phyloP scores from a whole-genome alignment of 1,140 invertebrate species.

The Scaptomyza graminum region DNA sequence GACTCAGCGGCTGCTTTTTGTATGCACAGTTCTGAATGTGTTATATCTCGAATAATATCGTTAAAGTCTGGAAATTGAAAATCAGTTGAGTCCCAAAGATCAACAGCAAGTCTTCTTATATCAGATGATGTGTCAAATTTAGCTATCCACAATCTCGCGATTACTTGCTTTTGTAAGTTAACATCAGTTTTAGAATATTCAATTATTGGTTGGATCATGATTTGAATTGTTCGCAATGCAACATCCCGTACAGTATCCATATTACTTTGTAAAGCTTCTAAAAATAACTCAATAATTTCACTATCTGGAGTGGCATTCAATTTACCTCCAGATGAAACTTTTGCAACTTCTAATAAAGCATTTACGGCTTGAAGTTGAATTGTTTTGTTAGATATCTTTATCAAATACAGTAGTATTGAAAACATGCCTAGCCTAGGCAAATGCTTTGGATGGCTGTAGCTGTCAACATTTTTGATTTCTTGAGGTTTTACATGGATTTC shows the following conservation, averaged over 20 bases:
- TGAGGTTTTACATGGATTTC: constrained; percentile 87
- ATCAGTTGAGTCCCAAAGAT: constrained; percentile 88
- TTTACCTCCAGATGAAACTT: constrained; percentile 87
- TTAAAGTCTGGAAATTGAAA: constrained; percentile 86
- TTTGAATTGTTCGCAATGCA: constrained; percentile 89
- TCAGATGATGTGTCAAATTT: constrained; percentile 89
- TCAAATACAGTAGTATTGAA: constrained; percentile 90
- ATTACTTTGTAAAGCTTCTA: constrained; percentile 89
- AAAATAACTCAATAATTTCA: constrained; percentile 91
- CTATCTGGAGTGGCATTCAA: constrained; percentile 87
- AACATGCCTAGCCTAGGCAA: constrained; percentile 93
- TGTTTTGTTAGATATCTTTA: constrained; percentile 88
- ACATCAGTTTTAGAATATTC: constrained; percentile 86
- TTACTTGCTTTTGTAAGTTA: constrained; percentile 85
- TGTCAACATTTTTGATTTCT: constrained; percentile 85
- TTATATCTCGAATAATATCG: constrained; percentile 90
- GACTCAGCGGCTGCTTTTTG: constrained; percentile 91
- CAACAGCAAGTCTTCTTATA: constrained; percentile 88
- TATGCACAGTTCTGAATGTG: constrained; percentile 91
- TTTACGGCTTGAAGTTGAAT: constrained; percentile 91
- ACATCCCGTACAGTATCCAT: constrained; percentile 91
- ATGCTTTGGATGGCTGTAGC: constrained; percentile 88
- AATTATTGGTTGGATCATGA: constrained; percentile 88
- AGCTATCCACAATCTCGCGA: constrained; percentile 90
- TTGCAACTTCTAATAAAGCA: constrained; percentile 90